Evolutionary conservation across 2,888 invertebrate genomes (phyloP).

Genomic region (Aricia artaxerxes): DNA sequence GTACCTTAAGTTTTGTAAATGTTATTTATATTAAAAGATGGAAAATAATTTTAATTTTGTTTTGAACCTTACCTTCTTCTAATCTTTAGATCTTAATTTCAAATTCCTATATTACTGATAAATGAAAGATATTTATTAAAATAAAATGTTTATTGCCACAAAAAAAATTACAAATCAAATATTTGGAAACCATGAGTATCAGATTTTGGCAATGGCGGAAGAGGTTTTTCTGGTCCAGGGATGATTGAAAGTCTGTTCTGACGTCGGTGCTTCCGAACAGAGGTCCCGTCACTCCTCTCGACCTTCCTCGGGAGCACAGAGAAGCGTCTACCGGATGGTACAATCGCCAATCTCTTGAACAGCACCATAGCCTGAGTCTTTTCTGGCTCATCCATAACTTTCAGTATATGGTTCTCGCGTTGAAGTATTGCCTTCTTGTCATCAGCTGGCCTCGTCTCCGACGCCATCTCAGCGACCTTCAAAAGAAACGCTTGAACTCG

Average conservation of each 20-base stretch:
- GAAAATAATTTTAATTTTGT: conserved; percentile 43
- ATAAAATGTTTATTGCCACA: too few relatives aligned
- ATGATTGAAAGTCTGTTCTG: conserved; percentile 67
- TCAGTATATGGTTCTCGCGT: conserved; percentile 60
- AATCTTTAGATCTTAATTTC: too few relatives aligned
- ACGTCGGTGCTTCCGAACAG: conserved; percentile 58
- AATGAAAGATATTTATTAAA: too few relatives aligned
- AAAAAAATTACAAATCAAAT: conserved; percentile 58
- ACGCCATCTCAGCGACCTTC: conserved; percentile 67
- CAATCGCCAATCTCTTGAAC: conserved; percentile 69
- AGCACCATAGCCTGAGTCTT: conserved; percentile 61
- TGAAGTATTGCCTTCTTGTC: conserved; percentile 65
- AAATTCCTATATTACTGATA: too few relatives aligned
- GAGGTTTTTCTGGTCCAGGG: conserved; percentile 59
- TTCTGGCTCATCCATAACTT: conserved; percentile 60
- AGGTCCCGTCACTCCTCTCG: conserved; percentile 46
- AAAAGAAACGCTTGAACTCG: conserved; percentile 64
- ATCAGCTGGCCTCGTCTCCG: conserved; percentile 59
- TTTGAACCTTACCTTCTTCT: background rate
- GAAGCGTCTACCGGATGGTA: conserved; percentile 64
- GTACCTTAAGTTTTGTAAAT: conserved; percentile 58
- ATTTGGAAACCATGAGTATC: conserved; percentile 59
- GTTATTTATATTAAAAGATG: conserved; percentile 71
- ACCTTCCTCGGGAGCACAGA: conserved; percentile 63
- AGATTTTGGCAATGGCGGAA: conserved; percentile 60